A percentile compares a stretch with the other conserved stretches of the same genome.
phyloP scores from a whole-genome alignment of 1,140 invertebrate genomes.

The Gonioctena quinquepunctata region DNA sequence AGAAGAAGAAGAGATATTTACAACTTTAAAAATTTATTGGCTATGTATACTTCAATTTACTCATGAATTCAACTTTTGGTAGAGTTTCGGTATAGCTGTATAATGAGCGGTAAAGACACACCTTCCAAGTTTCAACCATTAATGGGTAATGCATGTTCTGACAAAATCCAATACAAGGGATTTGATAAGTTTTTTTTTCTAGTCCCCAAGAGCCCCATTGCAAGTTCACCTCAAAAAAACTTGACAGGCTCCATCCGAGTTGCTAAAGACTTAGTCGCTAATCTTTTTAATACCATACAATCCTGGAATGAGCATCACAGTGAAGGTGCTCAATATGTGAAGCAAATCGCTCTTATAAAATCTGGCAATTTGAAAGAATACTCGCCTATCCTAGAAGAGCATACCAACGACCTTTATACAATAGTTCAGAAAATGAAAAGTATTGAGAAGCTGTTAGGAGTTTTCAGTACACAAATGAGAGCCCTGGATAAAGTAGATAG shows the following conservation, averaged over 20 bases:
- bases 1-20: too few relatives aligned
- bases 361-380: constrained; percentile 31
- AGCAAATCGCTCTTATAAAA: constrained; percentile 45
- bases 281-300: constrained; percentile 53
- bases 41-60: too few relatives aligned
- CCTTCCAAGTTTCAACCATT: constrained; percentile 5
- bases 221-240: constrained; percentile 43
- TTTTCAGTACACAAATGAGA: constrained; percentile 34
- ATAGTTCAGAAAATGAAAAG: constrained; percentile 24
- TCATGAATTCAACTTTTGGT: too few relatives aligned
- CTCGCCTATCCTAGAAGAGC: constrained; percentile 36
- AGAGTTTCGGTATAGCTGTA: too few relatives aligned
- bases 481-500: constrained; percentile 45
- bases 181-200: constrained; percentile 25
- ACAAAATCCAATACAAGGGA: not conserved
- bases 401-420: constrained; percentile 34
- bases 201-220: constrained; percentile 47
- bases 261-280: constrained; percentile 44
- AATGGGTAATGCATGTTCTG: not conserved
- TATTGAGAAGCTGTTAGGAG: constrained; percentile 27
- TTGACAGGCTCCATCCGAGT: constrained; percentile 50
- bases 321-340: constrained; percentile 45
- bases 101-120: not conserved
- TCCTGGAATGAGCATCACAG: constrained; percentile 50
- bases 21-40: too few relatives aligned